Conservation (phyloP, 2,888 invertebrate species). For the Entomobrya proxima region DNA sequence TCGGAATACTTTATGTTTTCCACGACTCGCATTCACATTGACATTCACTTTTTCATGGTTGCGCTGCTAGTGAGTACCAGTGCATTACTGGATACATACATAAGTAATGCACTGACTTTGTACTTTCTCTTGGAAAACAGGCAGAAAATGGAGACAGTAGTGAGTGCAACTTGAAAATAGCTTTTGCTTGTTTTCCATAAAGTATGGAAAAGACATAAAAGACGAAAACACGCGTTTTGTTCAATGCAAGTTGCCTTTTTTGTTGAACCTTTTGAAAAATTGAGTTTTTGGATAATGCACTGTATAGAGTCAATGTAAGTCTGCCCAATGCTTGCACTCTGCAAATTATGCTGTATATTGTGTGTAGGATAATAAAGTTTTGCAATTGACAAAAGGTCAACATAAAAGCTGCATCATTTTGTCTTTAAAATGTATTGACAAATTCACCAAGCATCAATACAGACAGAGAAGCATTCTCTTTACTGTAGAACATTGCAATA, state of each 20-base stretch:
- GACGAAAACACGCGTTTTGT: conserved; percentile 18
- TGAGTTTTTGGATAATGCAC: background rate
- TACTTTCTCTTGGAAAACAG: conserved; percentile 35
- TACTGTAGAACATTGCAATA: no score
- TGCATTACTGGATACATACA: conserved; percentile 33
- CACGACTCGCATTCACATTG: background rate
- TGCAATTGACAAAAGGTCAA: no score
- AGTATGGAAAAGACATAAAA: conserved; percentile 32
- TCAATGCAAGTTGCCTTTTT: conserved; percentile 5
- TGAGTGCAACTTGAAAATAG: conserved; percentile 4
- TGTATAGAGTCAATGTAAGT: no score
- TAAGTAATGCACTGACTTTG: conserved; percentile 56
- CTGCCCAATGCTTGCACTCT: no score
- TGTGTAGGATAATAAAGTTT: no score
- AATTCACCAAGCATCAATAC: no score
- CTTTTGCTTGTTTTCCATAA: conserved; percentile 37
- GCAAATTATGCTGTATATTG: no score
- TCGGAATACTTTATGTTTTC: background rate
- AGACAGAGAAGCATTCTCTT: no score
- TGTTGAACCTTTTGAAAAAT: conserved; percentile 21
- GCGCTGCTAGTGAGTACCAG: background rate
- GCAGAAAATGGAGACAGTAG: no score
- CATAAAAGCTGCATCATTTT: no score
- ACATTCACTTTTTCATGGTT: conserved; percentile 8
- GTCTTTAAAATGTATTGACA: no score